phyloP scores from a whole-genome alignment of 2,888 invertebrate genomes.

The Dryobota labecula region DNA sequence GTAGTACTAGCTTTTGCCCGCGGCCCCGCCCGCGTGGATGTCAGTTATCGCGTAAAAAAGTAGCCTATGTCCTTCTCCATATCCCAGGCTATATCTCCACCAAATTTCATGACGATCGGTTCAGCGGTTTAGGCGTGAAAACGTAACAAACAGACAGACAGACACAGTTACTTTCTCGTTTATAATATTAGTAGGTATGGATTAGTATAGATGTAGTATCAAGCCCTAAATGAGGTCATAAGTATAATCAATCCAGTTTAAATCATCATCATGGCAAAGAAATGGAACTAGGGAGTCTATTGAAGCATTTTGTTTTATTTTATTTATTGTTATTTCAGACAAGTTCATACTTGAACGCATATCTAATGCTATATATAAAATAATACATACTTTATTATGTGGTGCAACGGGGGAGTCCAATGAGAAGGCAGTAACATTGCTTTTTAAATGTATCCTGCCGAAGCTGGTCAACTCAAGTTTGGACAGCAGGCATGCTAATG shows the following conservation, averaged over 20 bases:
- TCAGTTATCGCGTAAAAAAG: no score
- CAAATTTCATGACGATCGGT: no score
- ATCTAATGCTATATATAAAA: constrained; percentile 79
- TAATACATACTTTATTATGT: constrained; percentile 81
- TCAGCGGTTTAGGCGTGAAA: no score
- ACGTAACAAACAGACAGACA: no score
- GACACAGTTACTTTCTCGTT: no score
- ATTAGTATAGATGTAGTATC: background rate
- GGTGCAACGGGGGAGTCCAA: constrained; percentile 73
- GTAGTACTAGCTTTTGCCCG: no score
- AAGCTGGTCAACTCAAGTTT: constrained; percentile 81
- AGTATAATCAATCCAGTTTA: background rate
- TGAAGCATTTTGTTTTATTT: constrained; percentile 1
- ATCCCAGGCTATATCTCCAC: no score
- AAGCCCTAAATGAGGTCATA: background rate
- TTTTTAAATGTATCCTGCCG: constrained; percentile 84
- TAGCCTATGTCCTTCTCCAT: no score
- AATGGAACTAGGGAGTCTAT: background rate
- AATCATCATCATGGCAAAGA: background rate
- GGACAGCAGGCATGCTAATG: constrained; percentile 80
- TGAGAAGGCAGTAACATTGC: constrained; percentile 74
- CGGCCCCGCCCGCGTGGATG: no score
- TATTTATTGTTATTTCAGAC: constrained; percentile 71
- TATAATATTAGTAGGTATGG: no score
- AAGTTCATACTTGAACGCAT: constrained; percentile 79